These are phyloP conservation scores for Trichopoda pennipes DNA, from an alignment of 2,888 invertebrate genomes.

Conservation along the genomic window DNA sequence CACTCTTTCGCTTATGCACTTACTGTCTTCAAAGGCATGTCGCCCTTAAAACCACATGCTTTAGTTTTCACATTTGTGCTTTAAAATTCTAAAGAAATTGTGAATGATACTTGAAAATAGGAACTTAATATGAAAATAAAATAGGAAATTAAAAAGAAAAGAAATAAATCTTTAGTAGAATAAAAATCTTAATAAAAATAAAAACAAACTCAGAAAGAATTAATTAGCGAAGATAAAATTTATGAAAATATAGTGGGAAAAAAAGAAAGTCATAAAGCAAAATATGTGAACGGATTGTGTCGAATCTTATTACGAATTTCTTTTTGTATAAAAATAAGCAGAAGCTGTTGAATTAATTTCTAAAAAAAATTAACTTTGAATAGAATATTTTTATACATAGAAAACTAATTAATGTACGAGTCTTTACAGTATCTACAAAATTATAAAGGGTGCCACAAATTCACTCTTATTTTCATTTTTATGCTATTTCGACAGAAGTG, in stretches of 20 bases:
- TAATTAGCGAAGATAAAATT: constrained; percentile 13
- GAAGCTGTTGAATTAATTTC: no score
- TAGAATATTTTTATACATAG: no score
- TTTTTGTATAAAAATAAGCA: neutral
- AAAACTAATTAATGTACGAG: no score
- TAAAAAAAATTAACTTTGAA: no score
- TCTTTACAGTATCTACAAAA: no score
- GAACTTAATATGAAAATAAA: constrained; percentile 3
- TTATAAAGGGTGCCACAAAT: no score
- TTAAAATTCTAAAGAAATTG: constrained; percentile 41
- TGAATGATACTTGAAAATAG: constrained; percentile 48
- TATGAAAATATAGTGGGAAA: neutral
- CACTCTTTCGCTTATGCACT: neutral
- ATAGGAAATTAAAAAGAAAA: constrained; percentile 39
- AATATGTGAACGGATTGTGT: neutral
- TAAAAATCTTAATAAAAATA: constrained; percentile 6
- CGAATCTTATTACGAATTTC: neutral
- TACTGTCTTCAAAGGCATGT: no score
- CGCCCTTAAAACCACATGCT: neutral
- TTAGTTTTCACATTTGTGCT: constrained; percentile 1
- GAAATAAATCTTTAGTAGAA: constrained; percentile 20
- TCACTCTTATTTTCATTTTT: no score
- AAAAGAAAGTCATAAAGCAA: constrained; percentile 7
- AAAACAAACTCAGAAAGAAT: constrained; percentile 12
- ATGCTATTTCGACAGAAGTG: no score